Evolutionary conservation across 1,140 invertebrate species (phyloP).

Genomic region (Euwallacea fornicatus): DNA sequence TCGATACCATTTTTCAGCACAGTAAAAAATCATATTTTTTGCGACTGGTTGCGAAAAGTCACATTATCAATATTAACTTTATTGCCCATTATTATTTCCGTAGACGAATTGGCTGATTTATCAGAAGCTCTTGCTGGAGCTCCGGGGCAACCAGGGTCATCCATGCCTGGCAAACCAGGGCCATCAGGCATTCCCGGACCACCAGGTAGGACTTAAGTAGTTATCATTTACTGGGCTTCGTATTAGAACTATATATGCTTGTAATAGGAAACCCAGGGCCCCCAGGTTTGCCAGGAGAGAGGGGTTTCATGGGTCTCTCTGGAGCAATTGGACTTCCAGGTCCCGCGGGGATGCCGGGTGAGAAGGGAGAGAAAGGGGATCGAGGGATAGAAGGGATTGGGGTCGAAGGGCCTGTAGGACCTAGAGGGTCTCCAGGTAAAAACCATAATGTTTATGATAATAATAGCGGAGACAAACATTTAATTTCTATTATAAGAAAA

Average conservation of each 20-base stretch:
- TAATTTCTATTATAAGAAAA: not conserved
- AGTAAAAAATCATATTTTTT: not conserved
- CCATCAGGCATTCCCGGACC: constrained; percentile 55
- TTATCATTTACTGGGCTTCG: not conserved
- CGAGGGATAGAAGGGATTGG: constrained; percentile 68
- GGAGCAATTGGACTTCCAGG: constrained; percentile 64
- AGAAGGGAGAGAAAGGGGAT: constrained; percentile 73
- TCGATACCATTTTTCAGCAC: not conserved
- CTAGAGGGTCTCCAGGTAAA: constrained; percentile 65
- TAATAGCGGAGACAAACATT: too few relatives aligned
- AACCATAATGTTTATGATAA: too few relatives aligned
- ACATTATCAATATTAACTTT: not conserved
- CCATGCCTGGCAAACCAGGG: constrained; percentile 62
- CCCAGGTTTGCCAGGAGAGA: constrained; percentile 51
- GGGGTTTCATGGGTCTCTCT: constrained; percentile 67
- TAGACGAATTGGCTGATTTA: constrained; percentile 66
- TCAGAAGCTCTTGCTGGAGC: constrained; percentile 62
- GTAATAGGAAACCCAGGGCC: constrained; percentile 48
- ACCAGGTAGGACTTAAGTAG: constrained; percentile 45
- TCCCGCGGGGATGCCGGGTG: constrained; percentile 60
- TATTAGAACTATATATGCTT: constrained; percentile 4
- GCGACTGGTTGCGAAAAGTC: not conserved
- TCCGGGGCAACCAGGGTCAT: constrained; percentile 63
- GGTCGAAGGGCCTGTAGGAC: constrained; percentile 68
- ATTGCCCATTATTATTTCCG: constrained; percentile 20